Conservation (phyloP, 2,113 vertebrate species). For the Colossoma macropomum region DNA sequence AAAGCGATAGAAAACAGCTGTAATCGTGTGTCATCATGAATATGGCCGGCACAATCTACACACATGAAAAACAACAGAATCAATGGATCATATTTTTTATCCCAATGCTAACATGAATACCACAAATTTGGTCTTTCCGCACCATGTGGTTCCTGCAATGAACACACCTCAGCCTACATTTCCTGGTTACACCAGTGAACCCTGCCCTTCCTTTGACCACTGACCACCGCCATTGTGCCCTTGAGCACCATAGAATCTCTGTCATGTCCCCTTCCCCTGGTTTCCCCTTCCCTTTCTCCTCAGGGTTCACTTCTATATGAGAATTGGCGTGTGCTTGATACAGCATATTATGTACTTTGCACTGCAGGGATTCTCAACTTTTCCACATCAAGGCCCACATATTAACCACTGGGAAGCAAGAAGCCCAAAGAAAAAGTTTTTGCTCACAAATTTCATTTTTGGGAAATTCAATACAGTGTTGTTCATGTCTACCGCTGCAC, state of each 20-base stretch:
- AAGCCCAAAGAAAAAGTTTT: too few species aligned
- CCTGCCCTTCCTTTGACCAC: background rate
- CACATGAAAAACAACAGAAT: background rate
- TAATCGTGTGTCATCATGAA: too few species aligned
- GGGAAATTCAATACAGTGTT: too few species aligned
- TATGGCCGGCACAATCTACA: too few species aligned
- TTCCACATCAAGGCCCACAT: too few species aligned
- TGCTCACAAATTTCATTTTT: too few species aligned
- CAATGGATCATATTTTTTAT: background rate
- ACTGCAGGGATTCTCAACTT: too few species aligned
- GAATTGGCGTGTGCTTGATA: background rate
- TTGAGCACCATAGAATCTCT: background rate
- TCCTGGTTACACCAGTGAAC: background rate
- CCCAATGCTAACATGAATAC: background rate
- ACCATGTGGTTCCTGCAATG: background rate
- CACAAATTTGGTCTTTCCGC: background rate
- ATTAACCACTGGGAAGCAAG: too few species aligned
- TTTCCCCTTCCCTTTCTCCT: background rate
- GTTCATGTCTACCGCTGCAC: too few species aligned
- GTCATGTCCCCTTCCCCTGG: background rate
- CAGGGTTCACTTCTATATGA: background rate
- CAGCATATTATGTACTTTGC: too few species aligned
- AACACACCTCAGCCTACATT: background rate
- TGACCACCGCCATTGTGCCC: conserved; percentile 7
- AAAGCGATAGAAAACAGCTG: too few species aligned